phyloP scores from a whole-genome alignment of 2,113 vertebrate species.

The Naja naja region DNA sequence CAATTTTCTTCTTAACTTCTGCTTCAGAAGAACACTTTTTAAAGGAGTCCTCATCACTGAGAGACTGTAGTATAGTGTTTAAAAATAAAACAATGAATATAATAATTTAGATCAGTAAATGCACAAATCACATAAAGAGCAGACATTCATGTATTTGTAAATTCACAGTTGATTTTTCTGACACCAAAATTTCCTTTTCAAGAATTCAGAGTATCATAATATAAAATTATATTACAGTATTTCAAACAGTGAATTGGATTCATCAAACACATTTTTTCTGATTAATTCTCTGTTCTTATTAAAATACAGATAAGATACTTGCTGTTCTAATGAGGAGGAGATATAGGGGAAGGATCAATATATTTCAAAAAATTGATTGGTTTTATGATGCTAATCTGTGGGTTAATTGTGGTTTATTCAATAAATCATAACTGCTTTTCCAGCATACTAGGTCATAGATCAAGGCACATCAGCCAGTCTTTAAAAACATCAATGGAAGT shows the following conservation, averaged over 20 bases:
- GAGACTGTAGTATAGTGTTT: slow-evolving; percentile 72
- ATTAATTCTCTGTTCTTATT: background rate
- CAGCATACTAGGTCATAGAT: background rate
- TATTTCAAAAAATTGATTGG: background rate
- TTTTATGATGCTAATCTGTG: background rate
- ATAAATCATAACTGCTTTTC: background rate
- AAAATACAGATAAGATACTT: background rate
- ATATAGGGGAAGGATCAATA: too few relatives aligned
- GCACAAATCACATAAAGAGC: background rate
- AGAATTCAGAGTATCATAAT: background rate
- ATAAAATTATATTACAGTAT: background rate
- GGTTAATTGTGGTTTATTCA: background rate
- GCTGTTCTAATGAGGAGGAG: too few relatives aligned
- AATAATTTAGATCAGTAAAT: background rate
- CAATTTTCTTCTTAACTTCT: slow-evolving; percentile 77
- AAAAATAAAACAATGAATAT: background rate
- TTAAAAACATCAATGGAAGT: background rate
- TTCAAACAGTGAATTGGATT: background rate
- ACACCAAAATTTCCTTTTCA: background rate
- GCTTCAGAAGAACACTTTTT: slow-evolving; percentile 79
- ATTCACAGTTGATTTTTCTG: background rate
- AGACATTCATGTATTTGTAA: background rate
- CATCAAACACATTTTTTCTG: background rate
- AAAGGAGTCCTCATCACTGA: slow-evolving; percentile 92
- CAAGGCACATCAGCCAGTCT: background rate